A percentile compares a stretch with the other conserved stretches of the same genome.
These are phyloP conservation scores for Ophion slaviceki DNA, from an alignment of 2,888 invertebrate species.

Conservation along the genomic window DNA sequence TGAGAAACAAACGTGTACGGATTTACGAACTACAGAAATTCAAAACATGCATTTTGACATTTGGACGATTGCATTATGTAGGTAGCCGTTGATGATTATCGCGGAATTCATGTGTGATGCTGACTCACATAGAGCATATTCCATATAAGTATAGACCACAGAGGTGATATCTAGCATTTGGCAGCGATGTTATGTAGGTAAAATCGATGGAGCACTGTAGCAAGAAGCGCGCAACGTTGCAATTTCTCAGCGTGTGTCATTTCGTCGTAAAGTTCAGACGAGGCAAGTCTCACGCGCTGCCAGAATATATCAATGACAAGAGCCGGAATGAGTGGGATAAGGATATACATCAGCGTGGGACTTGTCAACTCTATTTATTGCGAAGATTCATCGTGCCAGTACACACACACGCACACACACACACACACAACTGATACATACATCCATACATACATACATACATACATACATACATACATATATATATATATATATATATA, in stretches of 20 bases:
- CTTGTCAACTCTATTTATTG: constrained; percentile 28
- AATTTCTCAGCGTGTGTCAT: not conserved
- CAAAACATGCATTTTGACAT: not conserved
- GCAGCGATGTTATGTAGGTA: not conserved
- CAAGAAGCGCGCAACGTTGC: not conserved
- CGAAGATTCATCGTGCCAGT: not conserved
- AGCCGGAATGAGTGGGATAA: constrained; percentile 34
- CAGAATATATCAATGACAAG: constrained; percentile 53
- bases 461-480: not conserved
- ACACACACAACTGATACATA: not conserved
- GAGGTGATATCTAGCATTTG: not conserved
- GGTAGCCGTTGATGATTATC: too few species aligned
- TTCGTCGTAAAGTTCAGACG: not conserved
- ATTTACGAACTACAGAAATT: not conserved
- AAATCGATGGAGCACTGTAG: not conserved
- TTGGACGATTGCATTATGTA: too few species aligned
- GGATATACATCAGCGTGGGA: constrained; percentile 42
- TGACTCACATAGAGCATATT: not conserved
- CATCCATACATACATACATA: not conserved
- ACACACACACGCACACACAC: not conserved
- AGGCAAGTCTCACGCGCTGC: constrained; percentile 24
- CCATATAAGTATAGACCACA: not conserved
- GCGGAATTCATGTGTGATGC: too few species aligned
- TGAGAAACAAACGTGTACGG: not conserved
- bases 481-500: not conserved